A percentile compares a stretch with the other conserved stretches of the same genome.
Evolutionary conservation across 2,797 vertebrate species (phyloP).

Genomic region (Ibycter americanus): DNA sequence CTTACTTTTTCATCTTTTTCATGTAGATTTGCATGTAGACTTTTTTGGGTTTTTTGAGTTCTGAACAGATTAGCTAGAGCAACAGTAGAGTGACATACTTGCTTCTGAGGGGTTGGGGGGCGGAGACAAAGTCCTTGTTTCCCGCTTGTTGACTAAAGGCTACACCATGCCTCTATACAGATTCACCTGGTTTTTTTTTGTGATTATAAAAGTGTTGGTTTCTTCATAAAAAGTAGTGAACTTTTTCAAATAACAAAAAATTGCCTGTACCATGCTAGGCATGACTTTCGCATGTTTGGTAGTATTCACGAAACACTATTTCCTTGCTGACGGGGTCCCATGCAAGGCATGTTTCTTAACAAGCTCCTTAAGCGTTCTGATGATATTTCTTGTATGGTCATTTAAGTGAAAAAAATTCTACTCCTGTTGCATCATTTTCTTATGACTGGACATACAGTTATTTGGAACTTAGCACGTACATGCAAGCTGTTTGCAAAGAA

Average conservation of each 20-base stretch:
- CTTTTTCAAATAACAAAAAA: not conserved
- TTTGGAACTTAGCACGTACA: not conserved
- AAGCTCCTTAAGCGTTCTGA: not conserved
- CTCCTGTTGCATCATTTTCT: not conserved
- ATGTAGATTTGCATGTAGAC: fast-evolving
- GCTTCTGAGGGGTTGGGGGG: not conserved
- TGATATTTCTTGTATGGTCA: not conserved
- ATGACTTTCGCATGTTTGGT: not conserved
- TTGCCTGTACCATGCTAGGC: not conserved
- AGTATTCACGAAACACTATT: fast-evolving
- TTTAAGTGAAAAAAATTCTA: not conserved
- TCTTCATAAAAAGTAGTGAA: not conserved
- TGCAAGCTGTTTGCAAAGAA: not conserved
- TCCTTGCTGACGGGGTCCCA: not conserved
- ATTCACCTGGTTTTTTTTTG: not conserved
- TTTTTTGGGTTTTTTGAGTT: not conserved
- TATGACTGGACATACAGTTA: not conserved
- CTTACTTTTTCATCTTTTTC: not conserved
- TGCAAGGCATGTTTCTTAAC: not conserved
- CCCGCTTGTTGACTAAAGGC: not conserved
- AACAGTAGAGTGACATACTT: not conserved
- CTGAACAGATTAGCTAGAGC: not conserved
- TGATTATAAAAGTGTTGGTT: not conserved
- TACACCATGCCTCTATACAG: not conserved
- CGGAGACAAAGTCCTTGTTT: not conserved